Evolutionary conservation across 2,797 vertebrate species (phyloP).

Genomic region (Epinephelus malabaricus): DNA sequence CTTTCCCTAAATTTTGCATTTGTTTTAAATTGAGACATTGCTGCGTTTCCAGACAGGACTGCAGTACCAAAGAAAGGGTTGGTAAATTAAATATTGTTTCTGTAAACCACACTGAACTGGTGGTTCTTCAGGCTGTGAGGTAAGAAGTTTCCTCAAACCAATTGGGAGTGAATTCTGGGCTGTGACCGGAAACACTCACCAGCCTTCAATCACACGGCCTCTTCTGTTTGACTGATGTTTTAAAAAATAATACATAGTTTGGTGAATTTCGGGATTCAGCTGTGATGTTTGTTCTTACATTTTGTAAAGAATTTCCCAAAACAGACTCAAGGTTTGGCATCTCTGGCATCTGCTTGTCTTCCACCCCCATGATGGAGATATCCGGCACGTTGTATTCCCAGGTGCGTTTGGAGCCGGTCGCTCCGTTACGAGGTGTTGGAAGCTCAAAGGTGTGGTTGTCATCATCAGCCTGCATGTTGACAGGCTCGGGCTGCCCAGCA

Average conservation of each 20-base stretch:
- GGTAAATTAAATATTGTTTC: neutral
- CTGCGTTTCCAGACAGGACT: too few relatives aligned
- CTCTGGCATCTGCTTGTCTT: slow-evolving; percentile 69
- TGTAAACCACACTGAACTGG: neutral
- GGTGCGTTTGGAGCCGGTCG: slow-evolving; percentile 1
- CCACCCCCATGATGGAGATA: slow-evolving; percentile 28
- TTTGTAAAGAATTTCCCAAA: slow-evolving; percentile 71
- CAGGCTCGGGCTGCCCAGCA: slow-evolving; percentile 7
- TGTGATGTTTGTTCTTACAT: slow-evolving; percentile 50
- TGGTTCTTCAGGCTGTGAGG: too few relatives aligned
- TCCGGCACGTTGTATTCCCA: slow-evolving; percentile 66
- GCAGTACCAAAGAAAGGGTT: too few relatives aligned
- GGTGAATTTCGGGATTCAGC: too few relatives aligned
- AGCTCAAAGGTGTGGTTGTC: slow-evolving; percentile 29
- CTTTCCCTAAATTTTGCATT: too few relatives aligned
- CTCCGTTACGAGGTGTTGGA: slow-evolving; percentile 15
- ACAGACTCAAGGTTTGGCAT: slow-evolving; percentile 81
- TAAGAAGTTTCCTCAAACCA: too few relatives aligned
- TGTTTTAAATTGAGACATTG: too few relatives aligned
- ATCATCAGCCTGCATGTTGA: slow-evolving; percentile 6
- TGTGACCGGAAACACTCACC: too few relatives aligned
- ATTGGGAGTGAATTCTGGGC: too few relatives aligned
- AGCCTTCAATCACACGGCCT: too few relatives aligned
- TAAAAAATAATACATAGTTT: too few relatives aligned
- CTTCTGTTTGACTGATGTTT: too few relatives aligned